Evolutionary conservation across 2,888 invertebrate species (phyloP).

Genomic region (Chouioia cunea): DNA sequence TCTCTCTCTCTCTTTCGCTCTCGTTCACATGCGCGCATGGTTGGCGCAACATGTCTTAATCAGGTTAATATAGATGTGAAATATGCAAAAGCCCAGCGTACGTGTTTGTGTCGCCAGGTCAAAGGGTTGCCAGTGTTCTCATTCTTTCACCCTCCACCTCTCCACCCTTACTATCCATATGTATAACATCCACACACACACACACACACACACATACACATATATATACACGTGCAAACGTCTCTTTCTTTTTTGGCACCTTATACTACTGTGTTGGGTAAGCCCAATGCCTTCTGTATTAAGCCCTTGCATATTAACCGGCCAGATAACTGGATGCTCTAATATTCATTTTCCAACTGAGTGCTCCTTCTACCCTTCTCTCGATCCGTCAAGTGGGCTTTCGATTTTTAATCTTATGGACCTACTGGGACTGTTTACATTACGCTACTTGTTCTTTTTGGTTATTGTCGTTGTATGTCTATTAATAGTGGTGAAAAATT

Average conservation of each 20-base stretch:
- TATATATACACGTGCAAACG: neutral
- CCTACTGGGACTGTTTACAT: too few relatives aligned
- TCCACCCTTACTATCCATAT: neutral
- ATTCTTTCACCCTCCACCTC: slow-evolving; percentile 19
- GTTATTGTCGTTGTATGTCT: too few relatives aligned
- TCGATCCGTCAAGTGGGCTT: too few relatives aligned
- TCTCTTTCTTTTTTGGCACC: slow-evolving; percentile 53
- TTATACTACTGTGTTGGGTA: slow-evolving; percentile 65
- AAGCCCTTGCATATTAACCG: slow-evolving; percentile 57
- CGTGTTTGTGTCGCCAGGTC: slow-evolving; percentile 31
- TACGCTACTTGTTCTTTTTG: too few relatives aligned
- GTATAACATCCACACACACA: neutral
- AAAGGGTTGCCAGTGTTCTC: slow-evolving; percentile 33
- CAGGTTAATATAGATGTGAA: slow-evolving; percentile 70
- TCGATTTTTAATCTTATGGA: too few relatives aligned
- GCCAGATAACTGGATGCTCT: slow-evolving; percentile 65
- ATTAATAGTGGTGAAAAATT: too few relatives aligned
- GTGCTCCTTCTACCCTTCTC: slow-evolving; percentile 1
- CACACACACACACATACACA: neutral
- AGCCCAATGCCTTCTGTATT: slow-evolving; percentile 64
- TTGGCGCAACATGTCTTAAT: slow-evolving; percentile 68
- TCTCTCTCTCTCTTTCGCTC: too few relatives aligned
- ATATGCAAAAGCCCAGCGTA: slow-evolving; percentile 63
- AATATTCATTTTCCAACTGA: slow-evolving; percentile 59
- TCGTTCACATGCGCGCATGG: too few relatives aligned